These are phyloP conservation scores for Syrrhaptes paradoxus DNA, from an alignment of 2,113 vertebrate genomes.

Conservation along the genomic window DNA sequence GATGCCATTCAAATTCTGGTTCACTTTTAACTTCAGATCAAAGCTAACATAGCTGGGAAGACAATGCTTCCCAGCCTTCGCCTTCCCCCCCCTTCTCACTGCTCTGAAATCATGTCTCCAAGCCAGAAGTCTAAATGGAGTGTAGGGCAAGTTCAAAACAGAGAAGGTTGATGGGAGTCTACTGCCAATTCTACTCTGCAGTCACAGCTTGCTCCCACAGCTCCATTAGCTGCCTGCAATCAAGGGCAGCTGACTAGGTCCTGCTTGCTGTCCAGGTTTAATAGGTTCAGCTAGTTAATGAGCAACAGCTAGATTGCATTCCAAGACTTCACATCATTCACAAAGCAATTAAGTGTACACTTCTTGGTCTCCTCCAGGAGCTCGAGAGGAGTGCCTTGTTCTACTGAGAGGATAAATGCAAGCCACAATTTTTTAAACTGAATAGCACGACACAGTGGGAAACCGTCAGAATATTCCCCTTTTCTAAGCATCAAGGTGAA, in stretches of 20 bases:
- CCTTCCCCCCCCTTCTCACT: not conserved
- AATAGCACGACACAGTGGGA: not conserved
- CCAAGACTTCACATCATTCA: constrained; percentile 76
- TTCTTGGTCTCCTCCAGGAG: constrained; percentile 56
- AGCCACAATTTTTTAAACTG: not conserved
- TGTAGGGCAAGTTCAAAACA: constrained; percentile 43
- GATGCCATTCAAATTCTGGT: not conserved
- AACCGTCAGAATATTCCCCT: not conserved
- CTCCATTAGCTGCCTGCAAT: constrained; percentile 51
- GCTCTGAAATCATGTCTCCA: constrained; percentile 43
- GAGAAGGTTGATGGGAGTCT: not conserved
- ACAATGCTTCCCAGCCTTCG: not conserved
- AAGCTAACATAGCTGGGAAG: constrained; percentile 19
- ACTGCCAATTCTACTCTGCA: constrained; percentile 40
- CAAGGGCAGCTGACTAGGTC: constrained; percentile 77
- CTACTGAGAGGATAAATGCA: constrained; percentile 16
- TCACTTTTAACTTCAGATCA: not conserved
- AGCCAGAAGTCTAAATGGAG: constrained; percentile 19
- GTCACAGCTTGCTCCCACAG: constrained; percentile 30
- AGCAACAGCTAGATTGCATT: constrained; percentile 79
- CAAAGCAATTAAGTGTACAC: constrained; percentile 67
- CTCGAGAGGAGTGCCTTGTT: not conserved
- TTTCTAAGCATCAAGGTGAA: not conserved
- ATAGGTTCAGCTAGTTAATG: constrained; percentile 82
- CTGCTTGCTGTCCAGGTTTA: constrained; percentile 77